A percentile compares a stretch with the other conserved stretches of the same genome.
Conservation (phyloP, 2,888 invertebrate genomes). For the Mayetiola destructor region DNA sequence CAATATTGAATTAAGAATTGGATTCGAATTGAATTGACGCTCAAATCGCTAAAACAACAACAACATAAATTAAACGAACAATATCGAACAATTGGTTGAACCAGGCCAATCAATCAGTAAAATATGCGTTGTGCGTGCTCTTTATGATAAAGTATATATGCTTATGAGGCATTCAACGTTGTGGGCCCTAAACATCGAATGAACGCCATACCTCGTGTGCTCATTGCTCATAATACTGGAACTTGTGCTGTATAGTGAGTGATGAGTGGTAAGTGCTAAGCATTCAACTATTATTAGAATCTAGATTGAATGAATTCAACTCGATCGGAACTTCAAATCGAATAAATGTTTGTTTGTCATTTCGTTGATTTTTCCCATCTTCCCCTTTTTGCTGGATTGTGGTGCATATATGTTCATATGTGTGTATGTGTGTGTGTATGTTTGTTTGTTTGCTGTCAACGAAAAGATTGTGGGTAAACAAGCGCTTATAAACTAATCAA, state of each 20-base stretch:
- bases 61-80: slow-evolving; percentile 5
- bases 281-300: no score
- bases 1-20: no score
- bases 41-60: background rate
- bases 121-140: background rate
- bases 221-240: no score
- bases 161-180: background rate
- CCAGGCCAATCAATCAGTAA: slow-evolving; percentile 11
- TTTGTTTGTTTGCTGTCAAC: slow-evolving; percentile 9
- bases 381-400: background rate
- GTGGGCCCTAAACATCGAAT: background rate
- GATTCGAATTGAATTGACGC: no score
- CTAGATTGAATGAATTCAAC: no score
- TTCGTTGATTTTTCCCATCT: background rate
- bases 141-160: background rate
- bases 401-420: background rate
- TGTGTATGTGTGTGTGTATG: background rate
- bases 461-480: no score
- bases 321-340: no score
- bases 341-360: background rate
- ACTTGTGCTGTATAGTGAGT: no score
- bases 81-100: slow-evolving; percentile 6
- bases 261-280: no score
- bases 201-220: background rate
- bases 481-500: no score